Base-by-base conservation (phyloP, 2,797 vertebrate species). In the Sardinella longiceps region DNA sequence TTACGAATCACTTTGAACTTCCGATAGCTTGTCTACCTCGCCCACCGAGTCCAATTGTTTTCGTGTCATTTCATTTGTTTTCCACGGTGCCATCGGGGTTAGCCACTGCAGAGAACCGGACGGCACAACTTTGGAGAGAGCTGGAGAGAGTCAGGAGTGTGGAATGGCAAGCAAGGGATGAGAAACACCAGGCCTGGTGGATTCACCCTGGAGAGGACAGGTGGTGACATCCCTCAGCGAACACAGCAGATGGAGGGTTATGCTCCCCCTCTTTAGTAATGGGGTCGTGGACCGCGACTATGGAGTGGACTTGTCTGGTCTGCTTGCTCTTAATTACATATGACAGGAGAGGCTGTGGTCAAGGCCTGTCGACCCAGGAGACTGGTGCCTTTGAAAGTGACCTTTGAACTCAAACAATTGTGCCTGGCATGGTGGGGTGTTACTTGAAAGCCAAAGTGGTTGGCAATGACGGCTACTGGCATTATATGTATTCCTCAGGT, bases 291-390 rank as follows among this genome's bases (percentile, higher is more conserved):
- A 56, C 85, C 53, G 81, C 2, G 74, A 80, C 83, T 84, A 74
- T 28, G 48, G 74, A 86, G 81, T 80, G 74, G 84, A 58, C 82
- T 81, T 86, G 83, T 89, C 86, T 85, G 83, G 20, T 85, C 51
- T 12, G 58, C 81, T 82, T 87, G 85, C 80, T 84, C 87, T 89
- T 88, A 91, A 89, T 88, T 85, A 87, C 85, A 86, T 58, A 66
- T 88, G 89, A 82, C 89, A 89, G 88, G 63, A 87, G 83, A 80
- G 83, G 83, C 70, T 86, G 37, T 83, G 85, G 84, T 84, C 82
- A 83, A 80, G 85, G 63, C 80, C 28, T 51, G 56, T 60, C 53
- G 58, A 81, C 74, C 53, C 83, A 84, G 63, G 53, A 81, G 77
- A 86, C 37, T 37, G 45, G 30, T 85, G 82, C 83, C 86, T 50